Evolutionary conservation across 2,797 vertebrate genomes (phyloP).

Genomic region (Poliocrania exsul): DNA sequence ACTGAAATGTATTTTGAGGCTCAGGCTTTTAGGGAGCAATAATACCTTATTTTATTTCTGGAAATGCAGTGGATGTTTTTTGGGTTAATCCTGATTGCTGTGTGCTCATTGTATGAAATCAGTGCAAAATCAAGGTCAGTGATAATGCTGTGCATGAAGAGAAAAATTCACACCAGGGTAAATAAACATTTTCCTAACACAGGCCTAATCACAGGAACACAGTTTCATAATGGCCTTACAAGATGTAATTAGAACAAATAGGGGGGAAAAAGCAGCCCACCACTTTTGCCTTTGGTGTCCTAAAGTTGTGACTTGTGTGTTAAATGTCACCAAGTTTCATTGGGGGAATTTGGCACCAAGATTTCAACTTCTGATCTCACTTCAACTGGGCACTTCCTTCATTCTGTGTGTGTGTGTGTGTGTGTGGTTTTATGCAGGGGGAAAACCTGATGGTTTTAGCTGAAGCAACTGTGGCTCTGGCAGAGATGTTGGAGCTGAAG

Average conservation of each 20-base stretch:
- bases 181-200: neutral
- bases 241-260: neutral
- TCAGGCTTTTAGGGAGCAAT: neutral
- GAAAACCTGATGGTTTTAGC: slow-evolving; percentile 87
- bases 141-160: neutral
- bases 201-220: neutral
- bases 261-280: neutral
- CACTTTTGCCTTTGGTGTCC: neutral
- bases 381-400: neutral
- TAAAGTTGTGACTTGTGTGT: neutral
- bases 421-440: slow-evolving; percentile 76
- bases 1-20: neutral
- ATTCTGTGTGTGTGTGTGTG: neutral
- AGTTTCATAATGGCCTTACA: neutral
- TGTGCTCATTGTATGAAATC: neutral
- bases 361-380: neutral
- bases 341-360: neutral
- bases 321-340: neutral
- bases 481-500: slow-evolving; percentile 93
- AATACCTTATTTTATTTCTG: neutral
- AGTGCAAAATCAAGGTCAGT: neutral
- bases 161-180: neutral
- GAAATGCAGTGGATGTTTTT: neutral
- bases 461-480: slow-evolving; percentile 88
- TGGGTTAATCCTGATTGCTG: neutral